Evolutionary conservation across 2,888 invertebrate genomes (phyloP), one percentile per base, ranked within the genome.

Genomic region (Girardia tigrina): DNA sequence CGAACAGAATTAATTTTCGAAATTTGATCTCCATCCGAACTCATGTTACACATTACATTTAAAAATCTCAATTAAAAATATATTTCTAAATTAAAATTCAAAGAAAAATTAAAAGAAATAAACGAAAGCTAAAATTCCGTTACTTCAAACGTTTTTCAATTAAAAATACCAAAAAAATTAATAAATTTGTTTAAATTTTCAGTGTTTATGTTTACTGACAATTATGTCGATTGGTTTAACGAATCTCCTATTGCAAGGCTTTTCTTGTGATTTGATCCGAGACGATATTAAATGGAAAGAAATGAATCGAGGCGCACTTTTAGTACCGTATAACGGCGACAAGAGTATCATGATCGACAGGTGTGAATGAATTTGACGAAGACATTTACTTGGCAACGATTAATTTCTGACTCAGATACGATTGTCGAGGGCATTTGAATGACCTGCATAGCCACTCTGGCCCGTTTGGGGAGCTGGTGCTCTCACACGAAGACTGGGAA

Each of bases 271-370:
- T 42, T 26, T 74, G 16, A 26, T 69, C 70, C 29, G 28, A 26
- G 74, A 74, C 27, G 29, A 28, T 69, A 27, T 42, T 12, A 74
- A 74, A 74, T 23, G 26, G 23, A 20, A 29, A 28, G 69, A 69
- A 56, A 26, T 42, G n/a, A 69, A 69, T 42, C 12, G 36, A 56
- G 74, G 69, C 26, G 26, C 56, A 6, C 69, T 29, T 27, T 28
- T 74, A 1, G 29, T 69, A 26, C 74, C 74, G 1, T 74, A 42
- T 36, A 56, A 56, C 70, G 69, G 69, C 6, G 56, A 74, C n/a
- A 74, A 74, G 23, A 29, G 12, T 26, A 14, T 74, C 28, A 73
- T 74, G 72, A 74, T 74, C 27, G 74, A 74, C n/a, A n/a, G n/a
- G n/a, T n/a, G n/a, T n/a, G n/a, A n/a, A n/a, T n/a, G n/a, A n/a